Conservation (phyloP, 2,797 vertebrate species). For the Erpetoichthys calabaricus region DNA sequence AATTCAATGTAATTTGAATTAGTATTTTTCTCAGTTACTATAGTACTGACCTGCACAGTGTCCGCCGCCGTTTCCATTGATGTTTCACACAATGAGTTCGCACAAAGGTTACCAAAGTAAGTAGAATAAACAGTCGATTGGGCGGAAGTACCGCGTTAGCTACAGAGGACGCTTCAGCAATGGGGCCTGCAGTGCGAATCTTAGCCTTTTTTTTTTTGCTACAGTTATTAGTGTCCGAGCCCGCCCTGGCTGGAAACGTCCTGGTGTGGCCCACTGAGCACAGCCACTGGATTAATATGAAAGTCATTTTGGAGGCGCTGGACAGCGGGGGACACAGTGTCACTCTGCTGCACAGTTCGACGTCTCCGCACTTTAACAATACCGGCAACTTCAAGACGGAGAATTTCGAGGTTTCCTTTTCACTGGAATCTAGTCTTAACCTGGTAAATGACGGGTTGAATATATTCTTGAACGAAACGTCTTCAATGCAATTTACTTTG, state of each 20-base stretch:
- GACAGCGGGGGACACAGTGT: conserved; percentile 38
- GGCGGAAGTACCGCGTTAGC: too few species aligned
- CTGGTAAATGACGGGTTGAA: conserved; percentile 9
- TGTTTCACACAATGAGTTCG: too few species aligned
- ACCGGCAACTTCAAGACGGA: conserved; percentile 11
- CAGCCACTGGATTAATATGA: conserved; percentile 57
- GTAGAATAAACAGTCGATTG: too few species aligned
- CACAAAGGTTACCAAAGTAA: too few species aligned
- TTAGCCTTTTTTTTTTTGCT: conserved; percentile 13
- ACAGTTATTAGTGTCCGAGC: conserved; percentile 7
- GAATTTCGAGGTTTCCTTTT: conserved; percentile 15
- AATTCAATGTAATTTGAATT: too few species aligned
- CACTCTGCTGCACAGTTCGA: conserved; percentile 31
- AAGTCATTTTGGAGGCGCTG: conserved; percentile 37
- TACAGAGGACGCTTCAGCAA: too few species aligned
- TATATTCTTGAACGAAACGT: conserved; percentile 17
- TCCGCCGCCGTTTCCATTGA: too few species aligned
- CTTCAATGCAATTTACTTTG: background rate
- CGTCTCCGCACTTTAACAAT: conserved; percentile 16
- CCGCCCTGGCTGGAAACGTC: conserved; percentile 28
- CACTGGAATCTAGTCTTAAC: conserved; percentile 5
- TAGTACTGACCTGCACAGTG: too few species aligned
- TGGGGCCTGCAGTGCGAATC: background rate
- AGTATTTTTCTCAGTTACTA: too few species aligned
- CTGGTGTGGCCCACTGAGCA: conserved; percentile 45